These are phyloP conservation scores for Callithrix jacchus DNA, from an alignment of 2,113 vertebrate genomes.

Conservation along the genomic window DNA sequence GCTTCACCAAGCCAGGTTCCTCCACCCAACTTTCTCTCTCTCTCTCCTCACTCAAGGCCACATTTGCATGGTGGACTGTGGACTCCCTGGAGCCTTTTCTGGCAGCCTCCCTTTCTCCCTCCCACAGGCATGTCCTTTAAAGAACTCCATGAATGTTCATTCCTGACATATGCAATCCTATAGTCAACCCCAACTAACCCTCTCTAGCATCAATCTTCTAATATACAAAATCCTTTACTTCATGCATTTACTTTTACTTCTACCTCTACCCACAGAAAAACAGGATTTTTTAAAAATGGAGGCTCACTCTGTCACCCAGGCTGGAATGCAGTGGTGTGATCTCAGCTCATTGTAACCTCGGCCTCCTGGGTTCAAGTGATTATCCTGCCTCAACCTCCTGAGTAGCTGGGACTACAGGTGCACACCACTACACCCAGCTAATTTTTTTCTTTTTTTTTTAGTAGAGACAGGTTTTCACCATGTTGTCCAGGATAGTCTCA, in stretches of 20 bases:
- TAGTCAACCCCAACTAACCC: background rate
- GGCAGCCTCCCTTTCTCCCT: background rate
- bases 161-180: background rate
- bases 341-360: no score
- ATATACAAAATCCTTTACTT: background rate
- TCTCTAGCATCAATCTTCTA: background rate
- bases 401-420: no score
- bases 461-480: no score
- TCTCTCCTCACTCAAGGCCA: background rate
- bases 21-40: background rate
- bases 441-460: no score
- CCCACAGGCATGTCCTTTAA: background rate
- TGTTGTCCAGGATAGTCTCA: no score
- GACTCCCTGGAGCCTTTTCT: background rate
- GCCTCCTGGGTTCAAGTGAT: no score
- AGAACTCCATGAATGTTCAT: background rate
- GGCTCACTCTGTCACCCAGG: no score
- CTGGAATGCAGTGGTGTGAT: no score
- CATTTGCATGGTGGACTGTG: background rate
- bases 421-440: no score
- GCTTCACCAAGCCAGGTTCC: background rate
- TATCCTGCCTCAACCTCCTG: no score
- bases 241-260: background rate
- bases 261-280: background rate
- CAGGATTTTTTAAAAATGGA: background rate